Evolutionary conservation across 2,888 invertebrate species (phyloP), one percentile per base, ranked within the genome.

Genomic region (Lymantria dispar): DNA sequence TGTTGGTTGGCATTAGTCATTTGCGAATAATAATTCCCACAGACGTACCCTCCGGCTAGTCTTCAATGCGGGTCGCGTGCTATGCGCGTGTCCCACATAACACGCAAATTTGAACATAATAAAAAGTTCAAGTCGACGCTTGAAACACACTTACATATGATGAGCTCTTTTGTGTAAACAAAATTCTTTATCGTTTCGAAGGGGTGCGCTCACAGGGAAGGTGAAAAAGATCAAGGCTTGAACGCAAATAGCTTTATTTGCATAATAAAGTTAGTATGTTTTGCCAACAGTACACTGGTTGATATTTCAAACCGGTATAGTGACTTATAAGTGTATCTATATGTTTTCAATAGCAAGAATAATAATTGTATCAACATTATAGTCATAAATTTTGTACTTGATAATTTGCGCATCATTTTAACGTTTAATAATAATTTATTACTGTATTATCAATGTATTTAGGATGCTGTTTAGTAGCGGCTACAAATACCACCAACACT

Each of bases 21-120:
- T 81, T 74, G 83, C 84, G 67, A 84, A 84, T 77, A 68, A 68
- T 72, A 68, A 66, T 70, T 67, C 62, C 61, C 64, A 73, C 72
- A 72, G 75, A 78, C 74, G 72, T 50, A 68, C 78, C 77, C 74
- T 52, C 63, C 49, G 53, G 46, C 41, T 51, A 45, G 50, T 65
- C 61, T 71, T 70, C 52, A 68, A 89, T 89, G 88, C 89, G 89
- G 90, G 89, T 87, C 90, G 86, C 81, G 89, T 90, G 90, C 65
- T 50, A 37, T 37, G 74, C 88, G 84, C 88, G 89, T 90, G 90
- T 84, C 87, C 86, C 87, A 73, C 83, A 88, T 90, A 74, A 70
- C 72, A 82, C 80, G 83, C 83, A 76, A 87, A 86, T 87, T 85
- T 80, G 69, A 83, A 74, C 77, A 79, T 71, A 78, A 78, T 83